phyloP scores from a whole-genome alignment of 2,113 vertebrate genomes.

The Hepsetus odoe region DNA sequence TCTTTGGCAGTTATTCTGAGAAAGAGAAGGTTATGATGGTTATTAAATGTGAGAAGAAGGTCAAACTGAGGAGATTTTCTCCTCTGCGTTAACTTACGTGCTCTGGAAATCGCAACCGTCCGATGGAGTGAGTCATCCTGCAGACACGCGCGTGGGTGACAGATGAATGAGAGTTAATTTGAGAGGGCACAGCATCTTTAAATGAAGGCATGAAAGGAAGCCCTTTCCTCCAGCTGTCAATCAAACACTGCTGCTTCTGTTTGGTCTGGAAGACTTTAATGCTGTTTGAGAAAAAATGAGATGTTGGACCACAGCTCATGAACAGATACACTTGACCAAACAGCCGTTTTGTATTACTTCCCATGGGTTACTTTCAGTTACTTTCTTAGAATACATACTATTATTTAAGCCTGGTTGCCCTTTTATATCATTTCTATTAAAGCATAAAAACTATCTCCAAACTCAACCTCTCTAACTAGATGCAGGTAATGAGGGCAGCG shows the following conservation, averaged over 20 bases:
- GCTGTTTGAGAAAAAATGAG: conserved; percentile 11
- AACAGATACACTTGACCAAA: conserved; percentile 3
- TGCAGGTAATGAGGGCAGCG: too few species aligned
- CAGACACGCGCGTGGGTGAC: neutral
- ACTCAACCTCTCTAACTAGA: too few species aligned
- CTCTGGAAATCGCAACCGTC: neutral
- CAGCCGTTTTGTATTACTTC: too few species aligned
- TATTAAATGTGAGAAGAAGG: neutral
- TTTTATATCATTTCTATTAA: too few species aligned
- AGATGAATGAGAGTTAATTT: conserved; percentile 19
- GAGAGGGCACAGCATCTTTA: neutral
- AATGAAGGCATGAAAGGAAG: neutral
- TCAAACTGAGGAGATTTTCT: neutral
- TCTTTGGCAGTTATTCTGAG: neutral
- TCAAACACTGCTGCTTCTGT: neutral
- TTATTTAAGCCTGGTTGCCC: too few species aligned
- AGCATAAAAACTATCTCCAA: too few species aligned
- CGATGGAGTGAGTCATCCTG: neutral
- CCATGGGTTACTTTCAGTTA: too few species aligned
- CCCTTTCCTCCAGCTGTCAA: neutral
- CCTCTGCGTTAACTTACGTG: neutral
- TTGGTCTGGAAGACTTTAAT: neutral
- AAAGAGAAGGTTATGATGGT: neutral
- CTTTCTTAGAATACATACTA: too few species aligned
- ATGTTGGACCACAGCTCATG: neutral